A percentile compares a stretch with the other conserved stretches of the same genome.
Conservation (phyloP, 2,113 vertebrate species). For the Pyxicephalus adspersus region DNA sequence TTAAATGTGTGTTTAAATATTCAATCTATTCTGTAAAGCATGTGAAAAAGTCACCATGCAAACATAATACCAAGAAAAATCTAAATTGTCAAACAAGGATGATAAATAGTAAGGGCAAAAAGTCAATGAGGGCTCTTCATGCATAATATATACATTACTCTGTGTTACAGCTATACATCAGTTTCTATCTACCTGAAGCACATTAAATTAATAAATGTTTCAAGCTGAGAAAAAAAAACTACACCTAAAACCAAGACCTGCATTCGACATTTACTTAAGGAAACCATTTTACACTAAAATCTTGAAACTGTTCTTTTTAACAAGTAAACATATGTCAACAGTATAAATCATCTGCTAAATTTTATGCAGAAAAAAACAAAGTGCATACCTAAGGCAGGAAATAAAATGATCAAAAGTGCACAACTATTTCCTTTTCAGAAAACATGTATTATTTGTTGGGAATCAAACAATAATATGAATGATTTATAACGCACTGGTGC, state of each 20-base stretch:
- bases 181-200: neutral
- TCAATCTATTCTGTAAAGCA: no score
- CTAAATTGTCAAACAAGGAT: neutral
- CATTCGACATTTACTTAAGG: conserved; percentile 10
- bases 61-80: neutral
- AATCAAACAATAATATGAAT: conserved; percentile 3
- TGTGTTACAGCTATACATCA: neutral
- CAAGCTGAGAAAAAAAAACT: neutral
- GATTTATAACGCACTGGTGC: neutral
- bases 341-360: conserved; percentile 21
- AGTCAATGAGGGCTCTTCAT: neutral
- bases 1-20: no score
- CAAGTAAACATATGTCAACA: conserved; percentile 32
- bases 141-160: neutral
- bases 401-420: conserved; percentile 25
- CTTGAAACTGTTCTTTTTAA: conserved; percentile 5
- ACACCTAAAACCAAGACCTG: neutral
- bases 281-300: neutral
- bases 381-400: conserved; percentile 15
- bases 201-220: neutral
- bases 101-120: neutral
- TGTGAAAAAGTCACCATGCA: neutral
- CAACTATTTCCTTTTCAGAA: neutral
- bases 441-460: neutral
- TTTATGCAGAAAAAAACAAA: conserved; percentile 4